Conservation (phyloP, 2,888 invertebrate species). For the Neuroscelio doddi region DNA sequence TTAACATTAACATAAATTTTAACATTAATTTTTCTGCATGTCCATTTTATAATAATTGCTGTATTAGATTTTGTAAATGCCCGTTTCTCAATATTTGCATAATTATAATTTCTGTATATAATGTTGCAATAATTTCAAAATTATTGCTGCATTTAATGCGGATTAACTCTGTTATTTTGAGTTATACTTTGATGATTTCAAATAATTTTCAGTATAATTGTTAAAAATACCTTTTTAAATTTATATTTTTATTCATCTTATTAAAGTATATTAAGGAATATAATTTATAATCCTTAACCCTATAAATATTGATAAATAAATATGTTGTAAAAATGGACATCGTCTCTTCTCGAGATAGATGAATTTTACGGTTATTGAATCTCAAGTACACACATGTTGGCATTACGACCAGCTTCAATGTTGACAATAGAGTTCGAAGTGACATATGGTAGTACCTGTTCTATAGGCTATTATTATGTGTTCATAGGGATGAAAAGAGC, state of each 20-base stretch:
- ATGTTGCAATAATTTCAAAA: background rate
- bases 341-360: constrained; percentile 61
- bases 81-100: too few relatives aligned
- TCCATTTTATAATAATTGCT: too few relatives aligned
- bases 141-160: background rate
- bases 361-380: constrained; percentile 68
- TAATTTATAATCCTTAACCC: too few relatives aligned
- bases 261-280: too few relatives aligned
- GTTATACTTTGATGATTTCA: background rate
- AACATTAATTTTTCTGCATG: too few relatives aligned
- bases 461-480: constrained; percentile 66
- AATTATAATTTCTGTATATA: too few relatives aligned
- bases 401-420: constrained; percentile 49
- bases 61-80: too few relatives aligned
- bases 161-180: too few relatives aligned
- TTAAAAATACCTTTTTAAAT: too few relatives aligned
- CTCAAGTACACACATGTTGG: constrained; percentile 57
- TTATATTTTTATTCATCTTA: too few relatives aligned
- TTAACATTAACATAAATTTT: too few relatives aligned
- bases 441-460: constrained; percentile 71
- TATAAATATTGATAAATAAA: background rate
- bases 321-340: constrained; percentile 58
- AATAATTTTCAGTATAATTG: too few relatives aligned
- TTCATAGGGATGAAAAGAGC: constrained; percentile 64
- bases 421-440: constrained; percentile 57